phyloP scores from a whole-genome alignment of 2,113 vertebrate genomes.

The Barbus barbus region DNA sequence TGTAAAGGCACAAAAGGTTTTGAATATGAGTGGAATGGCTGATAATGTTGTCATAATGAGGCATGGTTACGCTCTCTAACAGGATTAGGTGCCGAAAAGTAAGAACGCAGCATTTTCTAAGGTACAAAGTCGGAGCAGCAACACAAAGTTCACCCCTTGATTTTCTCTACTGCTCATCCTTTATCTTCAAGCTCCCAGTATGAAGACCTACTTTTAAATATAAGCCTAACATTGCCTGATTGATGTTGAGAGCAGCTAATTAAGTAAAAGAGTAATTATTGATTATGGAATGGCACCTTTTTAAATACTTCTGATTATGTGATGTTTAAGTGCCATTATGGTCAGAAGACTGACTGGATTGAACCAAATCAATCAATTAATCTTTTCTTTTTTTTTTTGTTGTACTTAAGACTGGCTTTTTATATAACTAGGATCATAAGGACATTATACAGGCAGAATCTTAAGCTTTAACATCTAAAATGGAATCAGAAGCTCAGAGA shows the following conservation, averaged over 20 bases:
- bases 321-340: not conserved
- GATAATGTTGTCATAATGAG: conserved; percentile 50
- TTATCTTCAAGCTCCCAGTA: conserved; percentile 36
- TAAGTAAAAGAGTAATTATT: conserved; percentile 51
- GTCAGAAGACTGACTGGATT: conserved; percentile 15
- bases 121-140: conserved; percentile 26
- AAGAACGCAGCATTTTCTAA: conserved; percentile 37
- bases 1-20: conserved; percentile 39
- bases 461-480: not conserved
- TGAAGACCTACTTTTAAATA: not conserved
- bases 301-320: conserved; percentile 43
- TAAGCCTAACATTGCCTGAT: conserved; percentile 25
- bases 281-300: conserved; percentile 41
- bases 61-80: conserved; percentile 31
- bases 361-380: not conserved
- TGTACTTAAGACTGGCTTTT: conserved; percentile 3
- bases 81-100: conserved; percentile 45
- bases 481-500: not conserved
- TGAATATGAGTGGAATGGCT: conserved; percentile 43
- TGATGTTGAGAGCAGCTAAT: conserved; percentile 48
- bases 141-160: not conserved
- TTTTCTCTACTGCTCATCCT: conserved; percentile 14
- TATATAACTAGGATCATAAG: not conserved
- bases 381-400: not conserved
- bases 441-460: not conserved